Evolutionary conservation across 1,140 invertebrate genomes (phyloP).

Genomic region (Chionoecetes opilio): DNA sequence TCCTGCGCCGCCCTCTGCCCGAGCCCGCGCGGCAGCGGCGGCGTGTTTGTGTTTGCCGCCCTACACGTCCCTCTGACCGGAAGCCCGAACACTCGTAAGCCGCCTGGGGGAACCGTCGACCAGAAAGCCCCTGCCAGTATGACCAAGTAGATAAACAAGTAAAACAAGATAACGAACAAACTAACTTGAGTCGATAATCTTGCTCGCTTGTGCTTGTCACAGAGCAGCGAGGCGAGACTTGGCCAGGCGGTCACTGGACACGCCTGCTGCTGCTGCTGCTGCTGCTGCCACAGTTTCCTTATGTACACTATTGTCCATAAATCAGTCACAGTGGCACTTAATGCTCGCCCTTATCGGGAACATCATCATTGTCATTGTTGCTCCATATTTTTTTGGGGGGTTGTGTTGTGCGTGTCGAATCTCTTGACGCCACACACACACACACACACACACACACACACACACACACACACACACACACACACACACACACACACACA

Average conservation of each 20-base stretch:
- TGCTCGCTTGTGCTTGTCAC: neutral
- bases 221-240: neutral
- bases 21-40: neutral
- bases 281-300: neutral
- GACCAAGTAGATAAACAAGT: neutral
- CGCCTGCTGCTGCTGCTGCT: neutral
- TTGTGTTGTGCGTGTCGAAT: neutral
- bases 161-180: neutral
- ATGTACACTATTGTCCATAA: neutral
- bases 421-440: neutral
- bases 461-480: neutral
- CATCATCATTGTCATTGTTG: neutral
- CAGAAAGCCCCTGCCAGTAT: neutral
- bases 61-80: neutral
- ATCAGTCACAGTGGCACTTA: constrained; percentile 8
- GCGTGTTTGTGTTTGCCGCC: neutral
- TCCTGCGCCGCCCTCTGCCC: neutral
- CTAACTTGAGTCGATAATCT: neutral
- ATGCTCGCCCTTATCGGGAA: neutral
- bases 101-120: neutral
- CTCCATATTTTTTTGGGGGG: neutral
- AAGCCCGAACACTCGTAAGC: neutral
- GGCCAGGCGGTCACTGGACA: neutral
- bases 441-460: neutral
- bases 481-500: neutral